Evolutionary conservation across 2,797 vertebrate genomes (phyloP), one percentile per base, ranked within the genome.

Genomic region (Sebastes matsubarae): DNA sequence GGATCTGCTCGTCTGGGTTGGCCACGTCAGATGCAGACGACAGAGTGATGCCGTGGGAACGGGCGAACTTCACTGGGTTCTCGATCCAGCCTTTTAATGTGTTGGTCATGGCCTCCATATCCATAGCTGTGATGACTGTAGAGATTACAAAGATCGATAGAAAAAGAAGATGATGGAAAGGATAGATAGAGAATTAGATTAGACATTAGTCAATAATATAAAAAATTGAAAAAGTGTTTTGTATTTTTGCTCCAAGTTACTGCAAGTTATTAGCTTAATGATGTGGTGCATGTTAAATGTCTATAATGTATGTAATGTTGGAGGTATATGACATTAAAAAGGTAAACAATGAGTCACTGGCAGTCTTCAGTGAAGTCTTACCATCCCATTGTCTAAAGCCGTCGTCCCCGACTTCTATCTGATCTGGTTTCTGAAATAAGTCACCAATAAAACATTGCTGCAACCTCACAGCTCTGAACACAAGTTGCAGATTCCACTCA

Each of bases 311-410:
- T 68, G 68, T 0, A 16, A 29, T 67, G 22, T 58, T 86, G 6
- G 66, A 63, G 12, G 60, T 80, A n/a, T 55, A 25, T 32, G 46
- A 63, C 13, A 50, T 50, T 27, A 38, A 65, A n/a, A 68, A 18
- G 55, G 38, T 74, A 65, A 78, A 82, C 75, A 79, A 72, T 84
- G 66, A 86, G 68, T 92, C 89, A 93, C 81, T 75, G 74, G 77
- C 84, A 80, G 93, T 95, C 95, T 96, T 95, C 94, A 87, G 94
- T 84, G 77, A 95, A 90, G 81, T 89, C 95, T 93, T 94, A 99
- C 98, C 98, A 96, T 99, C 98, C 97, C 98, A 99, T 92, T 99
- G 98, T 89, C 95, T 99, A 97, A 99, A 99, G 97, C 98, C 98
- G 94, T 99, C 98, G 82, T 97, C 96, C 93, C 98, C 98, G 93